Base-by-base conservation (phyloP, 2,888 invertebrate genomes). In the Eupithecia vulgata region DNA sequence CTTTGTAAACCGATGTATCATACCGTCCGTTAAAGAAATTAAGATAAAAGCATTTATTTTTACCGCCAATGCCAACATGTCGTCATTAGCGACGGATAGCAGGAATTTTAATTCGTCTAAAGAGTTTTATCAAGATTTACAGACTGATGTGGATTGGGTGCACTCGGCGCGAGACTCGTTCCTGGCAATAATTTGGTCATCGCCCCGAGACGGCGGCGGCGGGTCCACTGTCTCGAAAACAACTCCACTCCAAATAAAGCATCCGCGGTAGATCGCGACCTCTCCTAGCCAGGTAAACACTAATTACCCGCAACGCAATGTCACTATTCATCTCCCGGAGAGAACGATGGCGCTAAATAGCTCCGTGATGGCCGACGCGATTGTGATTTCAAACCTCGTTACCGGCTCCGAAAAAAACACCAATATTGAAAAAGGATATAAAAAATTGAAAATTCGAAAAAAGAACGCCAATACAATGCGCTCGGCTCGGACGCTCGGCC, bases 331-430 rank as follows among this genome's bases (percentile, higher is more conserved):
- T 88, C 86, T 87, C 81, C 81, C n/a, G 21, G 21, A 52, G 79
- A 81, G 85, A 87, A 82, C 86, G 84, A 37, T 64, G 86, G 84
- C 88, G 86, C 88, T 90, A 90, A 90, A 90, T 87, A 87, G 85
- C 85, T 87, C 83, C 82, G 84, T 87, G 87, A 88, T 88, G 87
- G 87, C 85, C 87, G 85, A 80, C 86, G 87, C 88, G 89, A 88
- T 91, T 91, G 89, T 88, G 91, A 91, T 92, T 92, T 91, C 90
- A 89, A 92, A 92, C 89, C 90, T 92, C 88, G 90, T 92, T 91
- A 91, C 88, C 87, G 87, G 81, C 80, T 79, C 79, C 80, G 86
- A 88, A 89, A 87, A 87, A 85, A 79, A 82, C 78, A 80, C 77
- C 76, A 76, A 81, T 79, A 82, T 80, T 80, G 76, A 79, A 82